A percentile compares a stretch with the other conserved stretches of the same genome.
phyloP scores from a whole-genome alignment of 1,140 invertebrate genomes.

The Apolygus lucorum region DNA sequence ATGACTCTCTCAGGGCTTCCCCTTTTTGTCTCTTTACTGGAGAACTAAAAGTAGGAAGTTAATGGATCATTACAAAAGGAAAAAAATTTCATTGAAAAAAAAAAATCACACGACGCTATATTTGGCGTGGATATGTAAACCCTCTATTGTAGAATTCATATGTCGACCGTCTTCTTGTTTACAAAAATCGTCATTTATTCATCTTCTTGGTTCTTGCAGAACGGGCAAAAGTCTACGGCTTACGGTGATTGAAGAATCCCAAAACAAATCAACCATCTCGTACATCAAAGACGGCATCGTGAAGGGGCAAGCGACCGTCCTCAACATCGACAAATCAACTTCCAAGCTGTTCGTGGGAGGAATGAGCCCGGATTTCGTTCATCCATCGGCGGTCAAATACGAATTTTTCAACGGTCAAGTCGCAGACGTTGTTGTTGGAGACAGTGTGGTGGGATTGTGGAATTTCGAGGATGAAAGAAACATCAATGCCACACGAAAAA shows the following conservation, averaged over 20 bases:
- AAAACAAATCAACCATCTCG: conserved; percentile 44
- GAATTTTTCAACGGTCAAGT: conserved; percentile 79
- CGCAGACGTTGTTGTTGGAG: conserved; percentile 82
- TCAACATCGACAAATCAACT: conserved; percentile 75
- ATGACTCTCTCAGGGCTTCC: too few relatives aligned
- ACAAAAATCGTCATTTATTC: too few relatives aligned
- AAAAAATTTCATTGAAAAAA: too few relatives aligned
- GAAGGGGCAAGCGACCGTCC: conserved; percentile 62
- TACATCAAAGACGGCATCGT: conserved; percentile 51
- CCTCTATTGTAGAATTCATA: too few relatives aligned
- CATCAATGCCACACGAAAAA: conserved; percentile 49
- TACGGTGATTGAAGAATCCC: conserved; percentile 61
- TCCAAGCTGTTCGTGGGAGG: conserved; percentile 88
- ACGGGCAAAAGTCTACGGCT: conserved; percentile 74
- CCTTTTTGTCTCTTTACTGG: too few relatives aligned
- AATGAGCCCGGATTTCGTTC: conserved; percentile 58
- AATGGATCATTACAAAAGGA: too few relatives aligned
- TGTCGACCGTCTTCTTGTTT: neutral
- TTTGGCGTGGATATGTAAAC: too few relatives aligned
- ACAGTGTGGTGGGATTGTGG: conserved; percentile 85
- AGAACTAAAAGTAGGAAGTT: too few relatives aligned
- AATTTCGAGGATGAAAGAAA: conserved; percentile 78
- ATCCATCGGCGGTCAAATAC: conserved; percentile 57
- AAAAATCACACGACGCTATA: too few relatives aligned
- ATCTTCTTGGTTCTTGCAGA: conserved; percentile 42